Percentiles rank a stretch among this genome's conserved stretches.
Conservation (phyloP, 1,140 invertebrate species). For the Drosophila insularis region DNA sequence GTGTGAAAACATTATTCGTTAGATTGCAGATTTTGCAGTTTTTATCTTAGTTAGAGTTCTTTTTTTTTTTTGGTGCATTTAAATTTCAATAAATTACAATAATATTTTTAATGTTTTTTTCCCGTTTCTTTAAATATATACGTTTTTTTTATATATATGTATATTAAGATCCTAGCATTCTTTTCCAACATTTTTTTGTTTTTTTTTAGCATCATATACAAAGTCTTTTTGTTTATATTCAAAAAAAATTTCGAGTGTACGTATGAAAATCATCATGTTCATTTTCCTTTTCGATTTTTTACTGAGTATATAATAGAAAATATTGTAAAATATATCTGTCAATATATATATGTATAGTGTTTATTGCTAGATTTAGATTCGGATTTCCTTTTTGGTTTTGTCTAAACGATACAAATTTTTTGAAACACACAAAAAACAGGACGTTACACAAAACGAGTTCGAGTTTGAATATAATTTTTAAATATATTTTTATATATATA, state of each 20-base stretch:
- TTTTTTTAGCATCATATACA: slow-evolving; percentile 72
- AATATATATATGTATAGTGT: slow-evolving; percentile 34
- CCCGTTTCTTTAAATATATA: slow-evolving; percentile 27
- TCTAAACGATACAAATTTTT: slow-evolving; percentile 47
- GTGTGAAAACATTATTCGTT: slow-evolving; percentile 14
- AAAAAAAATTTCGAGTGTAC: slow-evolving; percentile 69
- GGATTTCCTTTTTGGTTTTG: slow-evolving; percentile 37
- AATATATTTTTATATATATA: slow-evolving; percentile 36
- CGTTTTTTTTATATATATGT: slow-evolving; percentile 33
- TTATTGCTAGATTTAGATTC: slow-evolving; percentile 61
- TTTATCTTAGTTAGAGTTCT: not conserved
- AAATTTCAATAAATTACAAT: slow-evolving; percentile 78
- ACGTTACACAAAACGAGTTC: slow-evolving; percentile 56
- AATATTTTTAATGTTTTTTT: slow-evolving; percentile 18
- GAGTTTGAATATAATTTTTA: slow-evolving; percentile 49
- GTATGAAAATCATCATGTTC: slow-evolving; percentile 42
- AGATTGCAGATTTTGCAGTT: slow-evolving; percentile 27
- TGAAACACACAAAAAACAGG: slow-evolving; percentile 55
- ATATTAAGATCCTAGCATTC: slow-evolving; percentile 58
- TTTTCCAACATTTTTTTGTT: slow-evolving; percentile 34
- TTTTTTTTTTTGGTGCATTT: slow-evolving; percentile 69
- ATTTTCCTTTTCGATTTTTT: slow-evolving; percentile 46
- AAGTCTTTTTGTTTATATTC: slow-evolving; percentile 73
- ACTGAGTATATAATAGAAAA: slow-evolving; percentile 58
- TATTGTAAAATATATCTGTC: slow-evolving; percentile 68